Conservation (phyloP, 1,140 invertebrate genomes). For the Wasmannia auropunctata region DNA sequence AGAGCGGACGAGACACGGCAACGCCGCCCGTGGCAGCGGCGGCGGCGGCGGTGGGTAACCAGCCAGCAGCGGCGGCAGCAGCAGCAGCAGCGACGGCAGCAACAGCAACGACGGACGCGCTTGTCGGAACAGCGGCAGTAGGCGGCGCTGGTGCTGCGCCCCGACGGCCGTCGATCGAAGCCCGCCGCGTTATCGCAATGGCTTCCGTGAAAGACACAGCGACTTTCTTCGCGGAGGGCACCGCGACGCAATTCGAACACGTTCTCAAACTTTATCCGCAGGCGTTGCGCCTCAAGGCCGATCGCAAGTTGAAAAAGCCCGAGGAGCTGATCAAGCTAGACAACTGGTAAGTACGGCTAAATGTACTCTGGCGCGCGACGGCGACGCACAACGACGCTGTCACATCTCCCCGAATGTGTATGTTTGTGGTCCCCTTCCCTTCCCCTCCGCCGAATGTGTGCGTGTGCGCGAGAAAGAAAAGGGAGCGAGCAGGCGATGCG, state of each 20-base stretch:
- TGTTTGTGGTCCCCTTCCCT: background rate
- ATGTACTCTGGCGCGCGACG: slow-evolving; percentile 28
- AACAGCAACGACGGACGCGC: slow-evolving; percentile 14
- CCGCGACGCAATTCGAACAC: slow-evolving; percentile 93
- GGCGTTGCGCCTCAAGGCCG: slow-evolving; percentile 94
- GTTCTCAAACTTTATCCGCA: slow-evolving; percentile 95
- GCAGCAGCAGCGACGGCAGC: background rate
- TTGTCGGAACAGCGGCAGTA: slow-evolving; percentile 44
- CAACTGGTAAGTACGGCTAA: slow-evolving; percentile 92
- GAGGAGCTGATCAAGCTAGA: slow-evolving; percentile 97
- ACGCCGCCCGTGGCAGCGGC: slow-evolving; percentile 40
- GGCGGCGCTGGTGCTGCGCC: slow-evolving; percentile 71
- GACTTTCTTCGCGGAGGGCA: slow-evolving; percentile 95
- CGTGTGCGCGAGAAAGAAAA: background rate
- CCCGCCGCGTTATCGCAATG: slow-evolving; percentile 89
- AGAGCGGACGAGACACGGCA: slow-evolving; percentile 29
- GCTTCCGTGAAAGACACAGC: slow-evolving; percentile 94
- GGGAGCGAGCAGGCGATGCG: background rate
- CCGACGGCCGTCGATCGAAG: slow-evolving; percentile 78
- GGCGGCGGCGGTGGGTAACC: background rate
- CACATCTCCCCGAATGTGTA: slow-evolving; percentile 20
- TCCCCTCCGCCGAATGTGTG: no score
- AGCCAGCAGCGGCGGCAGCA: no score
- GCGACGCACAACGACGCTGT: slow-evolving; percentile 64
- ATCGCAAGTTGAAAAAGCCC: slow-evolving; percentile 94